Evolutionary conservation across 2,888 invertebrate genomes (phyloP), one percentile per base, ranked within the genome.

Genomic region (Sinotaia quadrata): DNA sequence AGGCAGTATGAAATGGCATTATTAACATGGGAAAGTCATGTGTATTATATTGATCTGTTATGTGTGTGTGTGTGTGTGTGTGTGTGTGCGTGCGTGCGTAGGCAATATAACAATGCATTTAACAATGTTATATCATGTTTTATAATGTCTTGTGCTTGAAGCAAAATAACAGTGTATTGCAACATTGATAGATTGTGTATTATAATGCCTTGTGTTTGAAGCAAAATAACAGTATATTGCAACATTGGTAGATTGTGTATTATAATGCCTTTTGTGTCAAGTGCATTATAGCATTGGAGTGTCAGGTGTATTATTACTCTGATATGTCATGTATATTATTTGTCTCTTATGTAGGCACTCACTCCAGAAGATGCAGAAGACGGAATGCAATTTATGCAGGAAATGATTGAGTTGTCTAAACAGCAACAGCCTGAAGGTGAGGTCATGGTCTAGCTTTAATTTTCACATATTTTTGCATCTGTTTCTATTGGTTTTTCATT

Each of bases 361-460:
- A 93, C 94, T 12, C 90, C 93, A 0, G 93, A 93, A 78, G 94
- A 96, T 85, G 97, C 95, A 0, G 94, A 96, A 80, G 95, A 97
- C 89, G 98, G 98, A 0, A 90, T 96, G 41, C 91, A 94, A 18
- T 98, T 98, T 87, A 97, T 98, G 96, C 94, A 95, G 84, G 98
- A 98, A 89, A 97, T 98, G 95, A 92, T 96, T 1, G 95, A 96
- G 85, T 90, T 96, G 77, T 95, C 95, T 62, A 94, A 94, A 78
- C 72, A 69, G 18, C 89, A 93, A 72, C 76, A 80, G 24, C 75
- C 76, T 10, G 84, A 84, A 63, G 78, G 86, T 84, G 74, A 74
- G 76, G 70, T 2, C 49, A 4, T 49, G 15, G 21, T 49, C 18
- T 8, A 5, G 8, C n/a, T 49, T 49, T n/a, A n/a, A 49, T 8